Evolutionary conservation across 1,140 invertebrate species (phyloP), one percentile per base, ranked within the genome.

Genomic region (Cotesia vestalis): DNA sequence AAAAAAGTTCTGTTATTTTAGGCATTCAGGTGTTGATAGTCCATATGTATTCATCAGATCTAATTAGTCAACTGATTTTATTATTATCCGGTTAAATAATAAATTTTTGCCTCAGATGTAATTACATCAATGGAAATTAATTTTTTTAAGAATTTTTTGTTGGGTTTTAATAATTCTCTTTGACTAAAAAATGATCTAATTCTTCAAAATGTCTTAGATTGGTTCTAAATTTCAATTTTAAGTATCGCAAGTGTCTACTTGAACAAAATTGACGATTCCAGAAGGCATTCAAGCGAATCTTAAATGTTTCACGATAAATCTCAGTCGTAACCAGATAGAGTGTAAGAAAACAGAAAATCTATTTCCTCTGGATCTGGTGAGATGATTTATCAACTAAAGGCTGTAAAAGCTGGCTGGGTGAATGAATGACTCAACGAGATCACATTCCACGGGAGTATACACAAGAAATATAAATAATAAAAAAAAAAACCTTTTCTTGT

Each of bases 381-480:
- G 40, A 46, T 46, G 40, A 46, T 46, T 46, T 46, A 46, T 46
- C 40, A 46, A 46, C 6, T 46, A 46, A 46, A 46, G 57, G 20
- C 9, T 59, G 14, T 55, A 12, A 14, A 55, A 55, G 20, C 4
- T 27, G 20, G 57, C 74, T 72, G 72, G 77, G 70, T 78, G 78
- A 82, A 80, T 81, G 81, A 81, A 81, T 81, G 81, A 76, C 76
- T 74, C 66, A 77, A 72, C 75, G 64, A 73, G 75, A 78, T 76
- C 73, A 72, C 72, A 75, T 76, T 77, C 77, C 75, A 70, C 60
- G 71, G 74, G 72, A 77, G 75, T 72, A 74, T 76, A 20, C 57
- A 59, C 74, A 77, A 71, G 66, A 75, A 69, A 77, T 75, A 77
- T 73, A 80, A 77, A 9, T 4, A 57, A 72, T 70, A 77, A 75